Base-by-base conservation (phyloP, 2,797 vertebrate genomes). In the Sebastes baramenuke region DNA sequence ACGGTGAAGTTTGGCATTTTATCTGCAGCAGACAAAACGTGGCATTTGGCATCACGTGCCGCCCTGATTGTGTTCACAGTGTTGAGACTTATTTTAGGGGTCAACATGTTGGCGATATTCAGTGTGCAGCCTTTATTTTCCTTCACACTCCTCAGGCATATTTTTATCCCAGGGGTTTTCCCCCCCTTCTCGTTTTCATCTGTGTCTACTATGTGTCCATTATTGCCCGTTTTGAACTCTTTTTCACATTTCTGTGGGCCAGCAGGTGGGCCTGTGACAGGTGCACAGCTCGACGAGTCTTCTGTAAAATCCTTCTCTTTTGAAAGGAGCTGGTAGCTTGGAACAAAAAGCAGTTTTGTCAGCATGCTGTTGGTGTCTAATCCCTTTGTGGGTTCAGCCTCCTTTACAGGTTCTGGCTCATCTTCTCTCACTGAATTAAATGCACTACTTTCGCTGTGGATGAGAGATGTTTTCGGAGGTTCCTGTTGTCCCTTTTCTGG, bases 271-370 rank as follows among this genome's bases (percentile, higher is more conserved):
- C 22, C 65, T 24, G 93, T 77, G 3, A 85, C 91, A 66, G 95
- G 91, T 70, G 94, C 90, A 36, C 34, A 36, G 11, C 34, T 36
- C 36, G 84, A 88, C 77, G 55, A 25, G 55, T 81, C 75, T 10
- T 95, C 95, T 54, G 65, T 84, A 0, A 87, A 73, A 59, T 95
- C 94, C 78, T 92, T 96, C 54, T 97, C 96, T 74, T 95, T 97
- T 62, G 95, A 86, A 1, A 86, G 93, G 75, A 96, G 95, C 91
- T 97, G 97, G 49, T 96, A 97, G 89, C 96, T 97, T 6, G 98
- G 97, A 30, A 99, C 97, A 88, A 98, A 99, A 49, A 99, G 97
- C 93, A 98, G 96, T 91, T 98, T 97, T 34, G 97, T 98, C 62
- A 95, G 89, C 88, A 95, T 96, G 82, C 86, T 90, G 85, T 92